Base-by-base conservation (phyloP, 2,113 vertebrate genomes). In the Nerophis lumbriciformis region DNA sequence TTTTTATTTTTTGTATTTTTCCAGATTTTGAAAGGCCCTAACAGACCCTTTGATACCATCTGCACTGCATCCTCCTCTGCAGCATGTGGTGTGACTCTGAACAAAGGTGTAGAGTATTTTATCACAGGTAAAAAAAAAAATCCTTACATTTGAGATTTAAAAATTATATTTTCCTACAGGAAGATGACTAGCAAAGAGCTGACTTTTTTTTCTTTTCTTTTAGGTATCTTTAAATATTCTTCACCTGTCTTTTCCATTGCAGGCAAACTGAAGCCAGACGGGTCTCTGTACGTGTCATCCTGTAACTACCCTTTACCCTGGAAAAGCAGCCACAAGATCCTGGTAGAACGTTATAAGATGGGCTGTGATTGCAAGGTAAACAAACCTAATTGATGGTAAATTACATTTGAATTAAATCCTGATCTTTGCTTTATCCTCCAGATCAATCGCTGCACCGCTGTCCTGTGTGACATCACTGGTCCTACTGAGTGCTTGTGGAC, bases 301-400 rank as follows among this genome's bases (percentile, higher is more conserved):
- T 96, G 65, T 99, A 92, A 98, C 87, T 94, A 95, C 85, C 91
- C 94, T 0, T 75, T 92, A 75, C 88, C 92, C 60, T 99, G 97
- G 96, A 92, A 94, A 19, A 84, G 81, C 4, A 94, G 92, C 12
- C 96, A 97, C 88, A 96, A 92, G 89, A 95, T 93, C 83, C 81
- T 99, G 73, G 92, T 88, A 69, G 88, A 93, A 77, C 92, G 93
- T 73, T 99, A 98, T 66, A 90, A 93, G 87, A 95, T 91, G 89
- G 95, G 95, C 83, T 99, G 97, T 0, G 91, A 90, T 37, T 99
- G 96, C 93, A 95, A 93, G 94, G 96, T 98, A 87, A 84, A 14
- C 45, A 21, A 3, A 14, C 14, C 9, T 9, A 37, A 51, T 11
- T 3, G 14, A 19, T 8, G 19, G 16, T 51, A 0, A 3, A 3